These are phyloP conservation scores for Sebastes hopkinsi DNA, from an alignment of 2,797 vertebrate species.

Conservation along the genomic window DNA sequence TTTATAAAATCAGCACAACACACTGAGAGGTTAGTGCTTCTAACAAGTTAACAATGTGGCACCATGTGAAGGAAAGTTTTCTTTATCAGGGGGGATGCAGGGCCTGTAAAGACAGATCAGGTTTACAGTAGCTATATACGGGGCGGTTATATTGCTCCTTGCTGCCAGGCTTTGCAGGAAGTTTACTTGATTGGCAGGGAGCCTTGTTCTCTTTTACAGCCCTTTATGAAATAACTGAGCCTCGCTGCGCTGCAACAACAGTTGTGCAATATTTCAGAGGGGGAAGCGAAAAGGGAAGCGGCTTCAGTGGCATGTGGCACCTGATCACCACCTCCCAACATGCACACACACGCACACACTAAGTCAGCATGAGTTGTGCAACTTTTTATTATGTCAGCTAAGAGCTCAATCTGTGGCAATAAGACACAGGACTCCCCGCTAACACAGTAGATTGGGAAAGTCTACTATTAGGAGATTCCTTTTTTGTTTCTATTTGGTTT, in stretches of 20 bases:
- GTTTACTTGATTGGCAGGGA: slow-evolving; percentile 38
- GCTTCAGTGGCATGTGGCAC: slow-evolving; percentile 74
- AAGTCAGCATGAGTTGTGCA: slow-evolving; percentile 64
- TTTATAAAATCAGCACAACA: not conserved
- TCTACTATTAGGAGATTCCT: slow-evolving; percentile 35
- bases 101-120: not conserved
- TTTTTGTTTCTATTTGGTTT: not conserved
- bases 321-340: slow-evolving; percentile 56
- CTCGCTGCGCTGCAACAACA: slow-evolving; percentile 48
- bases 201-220: slow-evolving; percentile 44
- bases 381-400: slow-evolving; percentile 74
- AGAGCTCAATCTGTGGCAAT: slow-evolving; percentile 54
- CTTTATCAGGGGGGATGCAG: not conserved
- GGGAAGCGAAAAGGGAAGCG: slow-evolving; percentile 83
- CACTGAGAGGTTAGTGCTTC: not conserved
- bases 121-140: slow-evolving; percentile 2
- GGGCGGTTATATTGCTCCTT: slow-evolving; percentile 1
- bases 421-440: slow-evolving; percentile 23
- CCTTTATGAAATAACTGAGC: slow-evolving; percentile 70
- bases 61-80: not conserved
- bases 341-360: not conserved
- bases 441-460: not conserved
- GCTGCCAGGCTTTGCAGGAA: slow-evolving; percentile 23
- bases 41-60: not conserved
- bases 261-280: slow-evolving; percentile 78